phyloP scores from a whole-genome alignment of 2,888 invertebrate genomes.

The Polydrusus pterygomalis region DNA sequence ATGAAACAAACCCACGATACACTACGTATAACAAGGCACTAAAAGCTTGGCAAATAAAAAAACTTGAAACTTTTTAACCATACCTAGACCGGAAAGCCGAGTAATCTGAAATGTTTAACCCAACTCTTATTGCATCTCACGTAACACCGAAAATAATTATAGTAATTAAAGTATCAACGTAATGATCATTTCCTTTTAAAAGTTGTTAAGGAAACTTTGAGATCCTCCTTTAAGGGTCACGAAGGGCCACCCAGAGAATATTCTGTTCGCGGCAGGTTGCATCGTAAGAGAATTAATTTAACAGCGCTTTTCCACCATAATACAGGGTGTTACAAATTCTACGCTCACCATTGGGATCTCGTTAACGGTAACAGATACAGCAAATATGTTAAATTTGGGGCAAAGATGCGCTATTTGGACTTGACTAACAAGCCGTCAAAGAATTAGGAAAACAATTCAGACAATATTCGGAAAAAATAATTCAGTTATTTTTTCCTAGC shows the following conservation, averaged over 20 bases:
- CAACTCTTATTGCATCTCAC: conserved; percentile 7
- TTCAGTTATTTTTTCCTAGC: too few species aligned
- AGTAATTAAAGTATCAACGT: conserved; percentile 16
- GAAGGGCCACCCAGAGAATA: conserved; percentile 8
- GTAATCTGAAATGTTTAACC: conserved; percentile 16
- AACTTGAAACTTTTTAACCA: not conserved
- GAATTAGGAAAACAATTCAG: too few species aligned
- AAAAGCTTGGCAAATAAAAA: too few species aligned
- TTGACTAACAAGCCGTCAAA: too few species aligned
- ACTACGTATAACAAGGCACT: too few species aligned
- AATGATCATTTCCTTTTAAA: conserved; percentile 19
- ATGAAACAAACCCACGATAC: too few species aligned
- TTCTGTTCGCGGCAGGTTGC: not conserved
- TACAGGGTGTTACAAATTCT: too few species aligned
- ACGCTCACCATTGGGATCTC: too few species aligned
- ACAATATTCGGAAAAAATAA: too few species aligned
- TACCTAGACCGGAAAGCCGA: conserved; percentile 13
- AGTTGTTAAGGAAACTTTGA: conserved; percentile 5
- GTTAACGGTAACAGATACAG: too few species aligned
- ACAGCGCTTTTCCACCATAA: not conserved
- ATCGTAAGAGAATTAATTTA: not conserved
- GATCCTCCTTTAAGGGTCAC: conserved; percentile 23
- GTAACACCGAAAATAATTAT: conserved; percentile 21
- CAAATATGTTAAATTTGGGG: too few species aligned
- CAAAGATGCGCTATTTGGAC: too few species aligned